Conservation (phyloP, 2,888 invertebrate genomes). For the Agrochola macilenta region DNA sequence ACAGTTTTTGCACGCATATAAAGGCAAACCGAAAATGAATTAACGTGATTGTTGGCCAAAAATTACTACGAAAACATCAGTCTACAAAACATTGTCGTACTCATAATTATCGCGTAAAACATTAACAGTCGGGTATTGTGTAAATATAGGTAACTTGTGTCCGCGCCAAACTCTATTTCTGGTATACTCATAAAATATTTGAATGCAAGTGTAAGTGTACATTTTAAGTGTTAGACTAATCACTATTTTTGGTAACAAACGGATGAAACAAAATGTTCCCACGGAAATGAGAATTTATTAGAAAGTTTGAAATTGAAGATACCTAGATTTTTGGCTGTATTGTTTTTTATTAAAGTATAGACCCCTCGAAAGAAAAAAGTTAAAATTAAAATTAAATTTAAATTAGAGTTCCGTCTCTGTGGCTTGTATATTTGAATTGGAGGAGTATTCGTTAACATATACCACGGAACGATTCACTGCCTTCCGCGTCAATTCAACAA, state of each 20-base stretch:
- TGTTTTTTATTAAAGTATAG: slow-evolving; percentile 11
- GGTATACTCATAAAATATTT: slow-evolving; percentile 53
- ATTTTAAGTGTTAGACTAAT: slow-evolving; percentile 28
- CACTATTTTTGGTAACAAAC: slow-evolving; percentile 52
- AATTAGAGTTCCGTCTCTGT: background rate
- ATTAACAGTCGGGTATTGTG: slow-evolving; percentile 18
- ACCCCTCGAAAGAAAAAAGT: too few relatives aligned
- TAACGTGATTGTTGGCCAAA: background rate
- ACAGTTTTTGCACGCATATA: background rate
- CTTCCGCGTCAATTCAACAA: background rate
- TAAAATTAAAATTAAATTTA: too few relatives aligned
- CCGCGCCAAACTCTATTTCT: slow-evolving; percentile 59
- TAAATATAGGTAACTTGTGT: slow-evolving; percentile 39
- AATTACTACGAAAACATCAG: background rate
- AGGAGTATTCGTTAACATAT: background rate
- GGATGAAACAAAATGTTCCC: slow-evolving; percentile 34
- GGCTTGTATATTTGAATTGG: background rate
- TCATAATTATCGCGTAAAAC: slow-evolving; percentile 18
- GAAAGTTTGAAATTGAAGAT: slow-evolving; percentile 31
- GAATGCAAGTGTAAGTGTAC: slow-evolving; percentile 43
- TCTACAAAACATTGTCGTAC: slow-evolving; percentile 4
- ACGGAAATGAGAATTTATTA: slow-evolving; percentile 34
- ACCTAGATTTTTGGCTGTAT: background rate
- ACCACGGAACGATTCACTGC: too few relatives aligned
- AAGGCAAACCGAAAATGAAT: background rate